A percentile compares a stretch with the other conserved stretches of the same genome.
Conservation (phyloP, 2,113 vertebrate genomes). For the Actinemys pallida region DNA sequence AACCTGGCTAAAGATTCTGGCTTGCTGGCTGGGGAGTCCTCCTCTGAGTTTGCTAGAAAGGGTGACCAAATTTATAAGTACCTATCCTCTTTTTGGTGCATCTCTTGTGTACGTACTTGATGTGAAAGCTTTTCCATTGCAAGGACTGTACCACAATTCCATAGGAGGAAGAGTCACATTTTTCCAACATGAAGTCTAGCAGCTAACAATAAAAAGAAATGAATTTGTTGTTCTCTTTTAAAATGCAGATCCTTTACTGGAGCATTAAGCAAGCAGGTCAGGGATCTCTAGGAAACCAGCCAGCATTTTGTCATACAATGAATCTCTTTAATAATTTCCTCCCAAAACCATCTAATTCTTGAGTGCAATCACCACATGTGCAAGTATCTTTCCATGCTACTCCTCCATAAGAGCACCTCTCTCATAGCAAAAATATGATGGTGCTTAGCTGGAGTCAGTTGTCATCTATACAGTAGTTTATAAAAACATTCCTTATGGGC, state of each 20-base stretch:
- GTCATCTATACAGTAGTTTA: background rate
- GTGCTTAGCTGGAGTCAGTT: background rate
- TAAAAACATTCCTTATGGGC: too few species aligned
- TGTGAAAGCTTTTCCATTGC: background rate
- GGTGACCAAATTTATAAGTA: background rate
- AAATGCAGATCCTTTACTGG: background rate
- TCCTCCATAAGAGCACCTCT: background rate
- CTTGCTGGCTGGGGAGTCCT: background rate
- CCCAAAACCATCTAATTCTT: background rate
- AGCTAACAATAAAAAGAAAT: background rate
- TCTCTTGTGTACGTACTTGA: background rate
- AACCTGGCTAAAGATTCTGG: too few species aligned
- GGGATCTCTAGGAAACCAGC: too few species aligned
- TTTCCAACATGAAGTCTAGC: background rate
- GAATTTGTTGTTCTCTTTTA: background rate
- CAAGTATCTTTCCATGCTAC: background rate
- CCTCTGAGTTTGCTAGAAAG: background rate
- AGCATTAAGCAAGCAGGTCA: too few species aligned
- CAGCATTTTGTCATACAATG: background rate
- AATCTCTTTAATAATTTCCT: background rate
- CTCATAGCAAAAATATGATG: background rate
- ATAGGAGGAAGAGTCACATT: background rate
- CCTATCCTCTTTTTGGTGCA: background rate
- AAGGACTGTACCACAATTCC: background rate
- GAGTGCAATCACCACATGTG: too few species aligned